Conservation (phyloP, 2,113 vertebrate species). For the Osmerus eperlanus region DNA sequence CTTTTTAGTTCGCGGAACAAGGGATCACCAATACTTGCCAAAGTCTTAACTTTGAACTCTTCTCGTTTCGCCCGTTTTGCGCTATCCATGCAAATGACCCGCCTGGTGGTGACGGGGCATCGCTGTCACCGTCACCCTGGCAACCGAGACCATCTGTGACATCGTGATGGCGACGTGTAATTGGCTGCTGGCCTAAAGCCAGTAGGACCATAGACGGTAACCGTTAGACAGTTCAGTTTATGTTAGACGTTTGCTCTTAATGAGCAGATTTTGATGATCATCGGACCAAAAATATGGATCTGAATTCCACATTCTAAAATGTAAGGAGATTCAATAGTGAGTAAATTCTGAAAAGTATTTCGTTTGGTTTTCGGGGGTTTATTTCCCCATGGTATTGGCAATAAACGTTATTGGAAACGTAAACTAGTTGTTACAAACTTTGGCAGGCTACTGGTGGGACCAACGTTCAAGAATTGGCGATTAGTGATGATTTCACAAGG, state of each 20-base stretch:
- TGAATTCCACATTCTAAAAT: conserved; percentile 10
- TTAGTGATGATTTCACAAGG: conserved; percentile 19
- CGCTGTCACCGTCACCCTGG: not conserved
- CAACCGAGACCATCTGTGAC: not conserved
- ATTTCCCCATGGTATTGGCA: conserved; percentile 58
- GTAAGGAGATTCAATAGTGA: not conserved
- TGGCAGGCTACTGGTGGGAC: conserved; percentile 66
- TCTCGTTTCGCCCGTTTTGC: conserved; percentile 49
- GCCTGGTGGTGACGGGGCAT: conserved; percentile 7
- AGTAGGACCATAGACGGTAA: conserved; percentile 49
- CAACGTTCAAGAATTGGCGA: conserved; percentile 46
- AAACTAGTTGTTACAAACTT: conserved; percentile 63
- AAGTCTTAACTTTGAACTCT: conserved; percentile 65
- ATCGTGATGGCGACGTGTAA: conserved; percentile 12
- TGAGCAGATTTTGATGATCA: conserved; percentile 38
- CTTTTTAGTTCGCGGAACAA: conserved; percentile 24
- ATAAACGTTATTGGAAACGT: conserved; percentile 46
- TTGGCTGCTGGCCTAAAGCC: conserved; percentile 22
- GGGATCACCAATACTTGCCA: conserved; percentile 67
- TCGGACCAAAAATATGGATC: conserved; percentile 64
- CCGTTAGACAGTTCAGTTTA: conserved; percentile 47
- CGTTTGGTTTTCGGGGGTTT: conserved; percentile 45
- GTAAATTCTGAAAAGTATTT: conserved; percentile 25
- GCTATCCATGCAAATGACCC: conserved; percentile 53
- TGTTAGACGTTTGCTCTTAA: conserved; percentile 19